These are phyloP conservation scores for Meloidogyne floridensis DNA, from an alignment of 1,140 invertebrate species.

Conservation along the genomic window DNA sequence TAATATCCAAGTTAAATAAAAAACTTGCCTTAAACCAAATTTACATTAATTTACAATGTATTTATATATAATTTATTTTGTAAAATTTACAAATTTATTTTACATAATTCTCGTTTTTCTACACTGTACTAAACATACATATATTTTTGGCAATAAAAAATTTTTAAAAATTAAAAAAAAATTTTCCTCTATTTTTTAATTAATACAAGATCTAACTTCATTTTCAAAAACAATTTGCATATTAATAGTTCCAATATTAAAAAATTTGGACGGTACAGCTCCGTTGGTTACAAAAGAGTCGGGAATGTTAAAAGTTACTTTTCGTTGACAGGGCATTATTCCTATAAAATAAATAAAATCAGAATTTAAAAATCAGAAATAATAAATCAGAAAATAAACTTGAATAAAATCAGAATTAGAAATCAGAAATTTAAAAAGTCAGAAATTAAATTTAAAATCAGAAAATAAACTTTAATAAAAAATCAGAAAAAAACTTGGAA, in stretches of 20 bases:
- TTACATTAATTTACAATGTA: no score
- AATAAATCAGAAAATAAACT: not conserved
- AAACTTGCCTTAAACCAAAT: no score
- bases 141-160: not conserved
- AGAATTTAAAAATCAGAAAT: not conserved
- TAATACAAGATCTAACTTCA: slow-evolving; percentile 43
- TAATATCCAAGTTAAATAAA: no score
- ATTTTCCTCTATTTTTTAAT: slow-evolving; percentile 23
- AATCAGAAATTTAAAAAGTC: no score
- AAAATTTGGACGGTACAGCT: slow-evolving; percentile 29
- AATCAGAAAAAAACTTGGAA: not conserved
- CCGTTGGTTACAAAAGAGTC: slow-evolving; percentile 38
- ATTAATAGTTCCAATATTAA: slow-evolving; percentile 45
- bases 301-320: slow-evolving; percentile 44
- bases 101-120: not conserved
- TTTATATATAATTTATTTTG: no score
- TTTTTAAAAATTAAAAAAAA: slow-evolving; percentile 21
- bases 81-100: no score
- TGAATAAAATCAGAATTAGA: not conserved
- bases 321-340: slow-evolving; percentile 47
- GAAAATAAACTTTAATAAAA: not conserved
- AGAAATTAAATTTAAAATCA: not conserved
- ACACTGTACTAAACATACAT: not conserved
- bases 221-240: slow-evolving; percentile 48
- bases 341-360: slow-evolving; percentile 26